A percentile compares a stretch with the other conserved stretches of the same genome.
Evolutionary conservation across 2,113 vertebrate species (phyloP).

Genomic region (Clarias macrocephalus): DNA sequence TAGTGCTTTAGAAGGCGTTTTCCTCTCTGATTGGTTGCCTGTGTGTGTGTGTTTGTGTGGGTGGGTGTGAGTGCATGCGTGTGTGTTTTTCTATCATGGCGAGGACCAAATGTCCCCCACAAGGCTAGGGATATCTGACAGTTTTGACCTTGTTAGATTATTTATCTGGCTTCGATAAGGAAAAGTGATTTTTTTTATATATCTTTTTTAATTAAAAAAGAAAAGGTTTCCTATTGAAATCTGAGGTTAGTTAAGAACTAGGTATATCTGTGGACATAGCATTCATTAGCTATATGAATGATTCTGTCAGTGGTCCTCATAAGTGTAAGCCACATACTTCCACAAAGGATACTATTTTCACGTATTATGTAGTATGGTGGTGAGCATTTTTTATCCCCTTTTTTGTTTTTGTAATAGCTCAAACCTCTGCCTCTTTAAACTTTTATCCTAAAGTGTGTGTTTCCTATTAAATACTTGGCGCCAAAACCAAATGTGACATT

Average conservation of each 20-base stretch:
- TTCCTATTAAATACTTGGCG: slow-evolving; percentile 6
- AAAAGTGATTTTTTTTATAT: neutral
- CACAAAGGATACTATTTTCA: neutral
- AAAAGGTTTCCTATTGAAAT: neutral
- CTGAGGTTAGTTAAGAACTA: neutral
- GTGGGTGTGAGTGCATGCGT: neutral
- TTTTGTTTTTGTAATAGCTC: neutral
- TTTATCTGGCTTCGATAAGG: neutral
- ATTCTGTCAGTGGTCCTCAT: neutral
- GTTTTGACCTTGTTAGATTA: neutral
- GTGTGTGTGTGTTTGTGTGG: slow-evolving; percentile 7
- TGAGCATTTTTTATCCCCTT: neutral
- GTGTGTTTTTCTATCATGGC: too few species aligned
- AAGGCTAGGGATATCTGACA: neutral
- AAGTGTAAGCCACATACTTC: neutral
- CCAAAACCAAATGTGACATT: neutral
- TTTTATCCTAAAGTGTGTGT: neutral
- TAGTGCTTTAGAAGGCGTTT: slow-evolving; percentile 33
- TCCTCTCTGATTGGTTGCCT: slow-evolving; percentile 39
- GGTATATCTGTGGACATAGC: neutral
- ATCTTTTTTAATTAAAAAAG: neutral
- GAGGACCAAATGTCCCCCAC: neutral
- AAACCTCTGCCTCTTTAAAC: neutral
- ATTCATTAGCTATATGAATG: neutral
- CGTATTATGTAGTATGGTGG: neutral